phyloP scores from a whole-genome alignment of 2,888 invertebrate species.

The Branchipolynoe longqiensis region DNA sequence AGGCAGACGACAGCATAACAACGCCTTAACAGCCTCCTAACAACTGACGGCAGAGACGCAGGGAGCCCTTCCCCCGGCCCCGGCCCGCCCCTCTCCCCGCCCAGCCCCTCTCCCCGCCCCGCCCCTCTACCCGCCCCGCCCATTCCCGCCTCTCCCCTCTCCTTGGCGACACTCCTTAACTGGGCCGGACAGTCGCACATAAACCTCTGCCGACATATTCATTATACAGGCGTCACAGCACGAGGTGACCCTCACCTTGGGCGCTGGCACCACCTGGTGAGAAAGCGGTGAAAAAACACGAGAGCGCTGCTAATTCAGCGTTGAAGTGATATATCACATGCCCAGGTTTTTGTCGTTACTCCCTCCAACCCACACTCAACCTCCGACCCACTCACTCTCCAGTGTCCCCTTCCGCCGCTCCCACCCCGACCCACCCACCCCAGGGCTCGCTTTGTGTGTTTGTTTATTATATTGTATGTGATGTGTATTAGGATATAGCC shows the following conservation, averaged over 20 bases:
- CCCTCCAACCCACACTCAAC: not conserved
- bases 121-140: not conserved
- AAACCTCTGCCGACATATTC: not conserved
- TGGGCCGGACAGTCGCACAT: not conserved
- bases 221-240: no score
- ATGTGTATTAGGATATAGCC: no score
- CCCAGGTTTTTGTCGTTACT: not conserved
- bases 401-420: not conserved
- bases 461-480: no score
- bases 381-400: not conserved
- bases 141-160: not conserved
- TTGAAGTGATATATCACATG: not conserved
- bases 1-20: constrained; percentile 8
- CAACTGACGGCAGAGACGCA: no score
- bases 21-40: constrained; percentile 22
- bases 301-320: not conserved
- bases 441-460: no score
- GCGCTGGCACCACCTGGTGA: no score
- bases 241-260: no score
- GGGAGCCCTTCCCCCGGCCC: not conserved
- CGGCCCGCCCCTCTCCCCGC: not conserved
- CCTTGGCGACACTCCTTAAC: not conserved
- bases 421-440: not conserved
- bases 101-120: not conserved
- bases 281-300: no score